phyloP scores from a whole-genome alignment of 2,113 vertebrate species.

The Podilymbus podiceps region DNA sequence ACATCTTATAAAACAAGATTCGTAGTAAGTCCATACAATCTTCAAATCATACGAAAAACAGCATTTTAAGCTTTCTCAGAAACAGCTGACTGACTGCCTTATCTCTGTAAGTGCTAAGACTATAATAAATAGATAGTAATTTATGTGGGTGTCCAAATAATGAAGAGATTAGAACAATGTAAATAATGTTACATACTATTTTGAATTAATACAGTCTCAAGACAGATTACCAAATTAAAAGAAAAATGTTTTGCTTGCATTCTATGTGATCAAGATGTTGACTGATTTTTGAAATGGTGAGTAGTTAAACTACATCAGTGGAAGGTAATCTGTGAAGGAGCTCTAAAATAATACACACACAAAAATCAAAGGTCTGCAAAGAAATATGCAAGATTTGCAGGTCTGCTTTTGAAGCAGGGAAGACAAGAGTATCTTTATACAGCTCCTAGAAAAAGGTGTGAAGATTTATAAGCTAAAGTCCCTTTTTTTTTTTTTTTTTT shows the following conservation, averaged over 20 bases:
- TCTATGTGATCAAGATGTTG: neutral
- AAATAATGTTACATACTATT: neutral
- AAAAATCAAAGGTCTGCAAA: neutral
- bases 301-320: neutral
- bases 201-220: neutral
- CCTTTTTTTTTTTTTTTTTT: neutral
- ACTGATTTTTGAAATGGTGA: neutral
- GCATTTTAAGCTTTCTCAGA: neutral
- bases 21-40: neutral
- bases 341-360: neutral
- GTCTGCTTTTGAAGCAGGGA: neutral
- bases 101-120: neutral
- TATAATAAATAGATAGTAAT: slow-evolving; percentile 2
- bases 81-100: neutral
- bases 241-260: slow-evolving; percentile 21
- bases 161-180: neutral
- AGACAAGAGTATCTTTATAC: neutral
- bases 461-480: neutral
- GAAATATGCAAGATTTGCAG: neutral
- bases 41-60: neutral
- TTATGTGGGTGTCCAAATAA: neutral
- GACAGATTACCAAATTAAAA: slow-evolving; percentile 11
- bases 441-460: neutral
- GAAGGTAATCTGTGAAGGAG: neutral
- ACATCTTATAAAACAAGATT: neutral